Conservation (phyloP, 1,140 invertebrate genomes). For the Leptonema lineaticorne region DNA sequence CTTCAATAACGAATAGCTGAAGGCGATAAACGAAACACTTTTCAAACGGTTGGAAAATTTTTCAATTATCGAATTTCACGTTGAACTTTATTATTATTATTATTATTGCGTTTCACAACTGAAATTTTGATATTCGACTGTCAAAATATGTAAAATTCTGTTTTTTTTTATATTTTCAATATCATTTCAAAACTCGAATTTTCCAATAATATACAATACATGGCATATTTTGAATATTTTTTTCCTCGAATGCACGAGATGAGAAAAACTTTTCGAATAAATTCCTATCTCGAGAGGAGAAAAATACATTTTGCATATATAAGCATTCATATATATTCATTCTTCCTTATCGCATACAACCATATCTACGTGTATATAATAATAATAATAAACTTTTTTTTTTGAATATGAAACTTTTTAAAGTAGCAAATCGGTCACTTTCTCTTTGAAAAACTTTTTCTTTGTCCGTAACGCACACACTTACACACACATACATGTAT, state of each 20-base stretch:
- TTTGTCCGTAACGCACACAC: neutral
- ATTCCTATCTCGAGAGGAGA: slow-evolving; percentile 4
- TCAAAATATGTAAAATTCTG: no score
- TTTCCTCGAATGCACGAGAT: neutral
- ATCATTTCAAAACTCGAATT: neutral
- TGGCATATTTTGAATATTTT: slow-evolving; percentile 15
- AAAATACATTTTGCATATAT: neutral
- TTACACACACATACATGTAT: no score
- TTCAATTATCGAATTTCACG: neutral
- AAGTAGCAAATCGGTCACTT: slow-evolving; percentile 16
- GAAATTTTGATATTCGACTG: no score
- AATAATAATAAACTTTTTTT: no score
- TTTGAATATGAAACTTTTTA: slow-evolving; percentile 16
- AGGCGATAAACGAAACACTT: no score
- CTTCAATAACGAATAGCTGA: no score
- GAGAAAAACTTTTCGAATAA: slow-evolving; percentile 22
- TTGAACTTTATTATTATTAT: no score
- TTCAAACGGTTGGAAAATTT: neutral
- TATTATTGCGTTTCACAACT: no score
- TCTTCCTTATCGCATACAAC: no score
- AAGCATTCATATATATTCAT: no score
- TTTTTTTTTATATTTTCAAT: no score
- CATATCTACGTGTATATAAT: no score
- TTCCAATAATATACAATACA: slow-evolving; percentile 6
- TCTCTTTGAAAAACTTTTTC: neutral